A percentile compares a stretch with the other conserved stretches of the same genome.
These are phyloP conservation scores for Chinchilla lanigera DNA, from an alignment of 2,113 vertebrate genomes.

Conservation along the genomic window DNA sequence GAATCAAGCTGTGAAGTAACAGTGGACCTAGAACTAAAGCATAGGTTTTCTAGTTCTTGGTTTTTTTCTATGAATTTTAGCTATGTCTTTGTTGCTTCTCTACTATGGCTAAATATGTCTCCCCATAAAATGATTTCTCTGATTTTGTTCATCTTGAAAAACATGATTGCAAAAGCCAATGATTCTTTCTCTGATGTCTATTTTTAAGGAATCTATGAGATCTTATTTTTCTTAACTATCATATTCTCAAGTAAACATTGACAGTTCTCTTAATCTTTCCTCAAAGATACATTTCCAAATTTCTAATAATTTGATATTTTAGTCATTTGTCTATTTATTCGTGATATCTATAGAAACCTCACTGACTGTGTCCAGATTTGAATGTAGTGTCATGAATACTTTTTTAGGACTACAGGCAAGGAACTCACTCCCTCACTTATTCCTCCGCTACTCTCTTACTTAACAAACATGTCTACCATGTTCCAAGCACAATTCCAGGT, in stretches of 20 bases:
- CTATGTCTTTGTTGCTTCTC: not conserved
- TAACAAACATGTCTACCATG: not conserved
- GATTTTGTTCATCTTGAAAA: not conserved
- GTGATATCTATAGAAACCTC: not conserved
- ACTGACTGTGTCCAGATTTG: not conserved
- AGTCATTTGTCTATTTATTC: not conserved
- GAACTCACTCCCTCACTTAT: not conserved
- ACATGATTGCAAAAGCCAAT: not conserved
- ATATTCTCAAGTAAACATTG: not conserved
- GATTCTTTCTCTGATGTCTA: not conserved
- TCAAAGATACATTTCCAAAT: not conserved
- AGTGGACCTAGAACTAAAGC: not conserved
- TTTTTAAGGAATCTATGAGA: slow-evolving; percentile 11
- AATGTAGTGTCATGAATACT: not conserved
- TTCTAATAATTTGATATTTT: slow-evolving; percentile 45
- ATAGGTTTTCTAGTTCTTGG: not conserved
- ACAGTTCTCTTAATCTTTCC: not conserved
- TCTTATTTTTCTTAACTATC: not conserved
- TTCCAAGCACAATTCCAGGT: not conserved
- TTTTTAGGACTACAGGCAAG: not conserved
- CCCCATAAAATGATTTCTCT: not conserved
- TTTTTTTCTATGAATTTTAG: not conserved
- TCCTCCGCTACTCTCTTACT: not conserved
- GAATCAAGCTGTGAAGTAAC: not conserved
- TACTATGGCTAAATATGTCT: not conserved